Evolutionary conservation across 2,888 invertebrate species (phyloP).

Genomic region (Cabera pusaria): DNA sequence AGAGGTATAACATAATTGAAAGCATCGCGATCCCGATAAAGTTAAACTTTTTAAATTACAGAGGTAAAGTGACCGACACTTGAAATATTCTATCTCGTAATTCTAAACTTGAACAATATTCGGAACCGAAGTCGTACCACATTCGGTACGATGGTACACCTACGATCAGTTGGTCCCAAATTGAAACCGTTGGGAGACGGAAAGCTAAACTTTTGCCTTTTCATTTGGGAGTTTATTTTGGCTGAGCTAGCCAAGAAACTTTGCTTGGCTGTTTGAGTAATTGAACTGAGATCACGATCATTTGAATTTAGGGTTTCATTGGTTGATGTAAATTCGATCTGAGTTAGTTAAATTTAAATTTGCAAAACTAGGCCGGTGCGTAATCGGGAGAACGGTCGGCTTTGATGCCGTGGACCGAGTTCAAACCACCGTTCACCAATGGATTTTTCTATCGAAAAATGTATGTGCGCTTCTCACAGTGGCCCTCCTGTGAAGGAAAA

Average conservation of each 20-base stretch:
- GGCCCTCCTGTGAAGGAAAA: too few relatives aligned
- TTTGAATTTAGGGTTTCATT: conserved; percentile 3
- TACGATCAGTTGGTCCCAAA: conserved; percentile 27
- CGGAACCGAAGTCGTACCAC: conserved; percentile 5
- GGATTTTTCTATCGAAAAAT: too few relatives aligned
- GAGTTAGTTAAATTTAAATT: too few relatives aligned
- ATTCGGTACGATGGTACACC: conserved; percentile 24
- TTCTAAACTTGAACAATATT: conserved; percentile 11
- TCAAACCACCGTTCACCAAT: too few relatives aligned
- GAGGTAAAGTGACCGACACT: conserved; percentile 12
- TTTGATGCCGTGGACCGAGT: too few relatives aligned
- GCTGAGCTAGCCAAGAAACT: conserved; percentile 34
- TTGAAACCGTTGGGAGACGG: conserved; percentile 48
- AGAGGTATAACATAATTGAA: too few relatives aligned
- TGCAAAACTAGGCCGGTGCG: too few relatives aligned
- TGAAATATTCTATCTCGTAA: conserved; percentile 9
- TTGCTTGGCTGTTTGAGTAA: conserved; percentile 19
- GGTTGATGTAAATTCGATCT: too few relatives aligned
- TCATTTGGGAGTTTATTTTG: conserved; percentile 38
- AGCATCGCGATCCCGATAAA: conserved; percentile 3
- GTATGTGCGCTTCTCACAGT: too few relatives aligned
- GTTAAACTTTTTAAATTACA: conserved; percentile 12
- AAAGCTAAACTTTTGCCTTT: conserved; percentile 40
- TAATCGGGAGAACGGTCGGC: too few relatives aligned
- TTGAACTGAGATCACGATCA: conserved; percentile 10